Percentiles rank a stretch among this genome's conserved stretches.
Conservation (phyloP, 2,113 vertebrate genomes). For the Telmatochromis sp. region DNA sequence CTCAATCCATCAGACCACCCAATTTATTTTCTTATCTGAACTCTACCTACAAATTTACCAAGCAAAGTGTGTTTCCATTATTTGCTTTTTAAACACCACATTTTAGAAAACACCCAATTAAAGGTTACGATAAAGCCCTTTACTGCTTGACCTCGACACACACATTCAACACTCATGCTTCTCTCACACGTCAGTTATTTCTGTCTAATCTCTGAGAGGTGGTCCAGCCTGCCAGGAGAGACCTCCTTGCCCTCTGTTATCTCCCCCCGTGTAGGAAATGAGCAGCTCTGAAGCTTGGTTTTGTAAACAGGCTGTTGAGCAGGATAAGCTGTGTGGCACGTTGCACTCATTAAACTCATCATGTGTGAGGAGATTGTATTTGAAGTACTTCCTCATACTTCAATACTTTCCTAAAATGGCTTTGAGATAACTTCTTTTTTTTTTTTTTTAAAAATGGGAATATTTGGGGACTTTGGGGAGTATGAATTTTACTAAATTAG, state of each 20-base stretch:
- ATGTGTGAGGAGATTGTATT: not conserved
- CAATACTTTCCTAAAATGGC: constrained; percentile 17
- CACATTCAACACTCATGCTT: not conserved
- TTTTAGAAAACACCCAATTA: not conserved
- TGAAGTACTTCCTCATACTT: not conserved
- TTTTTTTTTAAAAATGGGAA: not conserved
- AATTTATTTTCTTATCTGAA: not conserved
- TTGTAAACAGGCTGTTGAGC: constrained; percentile 2
- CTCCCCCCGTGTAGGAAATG: not conserved
- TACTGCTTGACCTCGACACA: not conserved
- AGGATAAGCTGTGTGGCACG: not conserved
- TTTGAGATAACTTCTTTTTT: not conserved
- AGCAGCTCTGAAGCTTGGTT: not conserved
- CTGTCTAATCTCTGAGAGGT: constrained; percentile 3
- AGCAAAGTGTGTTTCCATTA: not conserved
- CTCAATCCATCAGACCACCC: not conserved
- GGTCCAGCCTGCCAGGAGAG: not conserved
- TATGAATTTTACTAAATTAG: not conserved
- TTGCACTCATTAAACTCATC: constrained; percentile 17
- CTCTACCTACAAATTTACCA: not conserved
- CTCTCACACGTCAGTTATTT: not conserved
- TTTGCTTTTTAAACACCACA: not conserved
- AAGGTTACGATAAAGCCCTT: not conserved
- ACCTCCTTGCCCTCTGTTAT: constrained; percentile 1
- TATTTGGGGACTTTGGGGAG: not conserved